These are phyloP conservation scores for Buceros bicornis DNA, from an alignment of 2,797 vertebrate species.

Conservation along the genomic window DNA sequence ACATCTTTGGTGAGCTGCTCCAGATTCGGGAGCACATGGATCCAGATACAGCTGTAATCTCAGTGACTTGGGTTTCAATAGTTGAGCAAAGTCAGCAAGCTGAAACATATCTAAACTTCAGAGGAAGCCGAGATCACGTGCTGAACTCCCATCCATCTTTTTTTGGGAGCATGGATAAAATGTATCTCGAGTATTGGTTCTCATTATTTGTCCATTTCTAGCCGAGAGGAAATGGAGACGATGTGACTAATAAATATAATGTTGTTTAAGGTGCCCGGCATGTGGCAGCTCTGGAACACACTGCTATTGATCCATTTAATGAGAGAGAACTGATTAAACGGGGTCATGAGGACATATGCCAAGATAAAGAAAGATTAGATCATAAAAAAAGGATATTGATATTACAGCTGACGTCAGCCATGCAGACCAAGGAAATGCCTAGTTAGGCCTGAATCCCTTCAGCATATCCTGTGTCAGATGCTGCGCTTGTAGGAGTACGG, in stretches of 20 bases:
- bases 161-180: neutral
- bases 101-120: neutral
- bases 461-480: neutral
- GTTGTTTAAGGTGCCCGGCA: neutral
- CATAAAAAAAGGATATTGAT: neutral
- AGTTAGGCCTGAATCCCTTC: neutral
- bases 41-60: neutral
- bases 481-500: neutral
- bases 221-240: neutral
- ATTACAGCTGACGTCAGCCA: neutral
- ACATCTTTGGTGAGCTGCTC: neutral
- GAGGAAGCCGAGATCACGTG: neutral
- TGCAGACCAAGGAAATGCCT: neutral
- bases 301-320: neutral
- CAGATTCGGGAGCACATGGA: neutral
- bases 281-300: neutral
- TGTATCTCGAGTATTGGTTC: neutral
- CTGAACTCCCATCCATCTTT: neutral
- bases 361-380: neutral
- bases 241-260: constrained; percentile 9
- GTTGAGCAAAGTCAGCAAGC: neutral
- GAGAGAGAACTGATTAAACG: neutral
- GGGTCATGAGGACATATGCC: neutral
- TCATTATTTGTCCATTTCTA: neutral
- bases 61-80: neutral